Evolutionary conservation across 2,888 invertebrate genomes (phyloP).

Genomic region (Antheraea yamamai): DNA sequence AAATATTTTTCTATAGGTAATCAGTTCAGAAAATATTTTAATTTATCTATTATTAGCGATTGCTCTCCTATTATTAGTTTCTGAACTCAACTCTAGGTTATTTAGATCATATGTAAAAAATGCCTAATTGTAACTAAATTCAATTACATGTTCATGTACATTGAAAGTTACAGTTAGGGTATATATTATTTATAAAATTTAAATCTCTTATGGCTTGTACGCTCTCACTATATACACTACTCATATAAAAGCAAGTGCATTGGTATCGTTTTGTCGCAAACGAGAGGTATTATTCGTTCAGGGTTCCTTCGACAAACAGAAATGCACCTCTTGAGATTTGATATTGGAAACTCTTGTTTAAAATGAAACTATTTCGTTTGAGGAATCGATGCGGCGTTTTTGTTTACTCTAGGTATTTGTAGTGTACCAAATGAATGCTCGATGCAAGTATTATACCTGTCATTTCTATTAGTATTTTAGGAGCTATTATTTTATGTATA

Average conservation of each 20-base stretch:
- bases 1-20: too few species aligned
- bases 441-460: background rate
- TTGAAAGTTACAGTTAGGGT: too few species aligned
- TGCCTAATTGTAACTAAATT: background rate
- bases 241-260: background rate
- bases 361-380: slow-evolving; percentile 1
- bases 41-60: too few species aligned
- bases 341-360: slow-evolving; percentile 1
- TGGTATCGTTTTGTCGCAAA: background rate
- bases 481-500: background rate
- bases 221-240: background rate
- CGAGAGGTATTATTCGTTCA: background rate
- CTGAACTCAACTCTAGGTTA: background rate
- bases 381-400: background rate
- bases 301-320: background rate
- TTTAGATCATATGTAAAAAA: background rate
- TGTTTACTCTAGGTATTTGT: background rate
- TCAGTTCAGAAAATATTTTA: too few species aligned
- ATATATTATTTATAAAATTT: background rate
- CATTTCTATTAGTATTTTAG: background rate
- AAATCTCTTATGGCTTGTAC: background rate
- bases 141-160: too few species aligned
- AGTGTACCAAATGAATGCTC: background rate
- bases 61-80: background rate
- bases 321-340: background rate